phyloP scores from a whole-genome alignment of 2,888 invertebrate genomes.

The Phorcus lineatus region DNA sequence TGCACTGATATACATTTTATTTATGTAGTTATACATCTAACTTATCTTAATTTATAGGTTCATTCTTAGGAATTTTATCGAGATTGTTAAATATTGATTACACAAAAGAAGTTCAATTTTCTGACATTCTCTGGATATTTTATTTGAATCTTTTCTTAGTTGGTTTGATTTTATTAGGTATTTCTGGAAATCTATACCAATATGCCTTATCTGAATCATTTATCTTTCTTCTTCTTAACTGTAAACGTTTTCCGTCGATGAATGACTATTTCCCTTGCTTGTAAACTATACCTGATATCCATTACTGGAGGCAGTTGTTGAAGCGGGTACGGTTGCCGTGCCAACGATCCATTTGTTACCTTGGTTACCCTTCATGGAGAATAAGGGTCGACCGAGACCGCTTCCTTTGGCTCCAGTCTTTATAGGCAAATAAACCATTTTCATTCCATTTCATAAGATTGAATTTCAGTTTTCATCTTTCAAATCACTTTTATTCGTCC shows the following conservation, averaged over 20 bases:
- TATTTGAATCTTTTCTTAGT: neutral
- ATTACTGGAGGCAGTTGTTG: constrained; percentile 48
- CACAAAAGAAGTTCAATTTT: too few relatives aligned
- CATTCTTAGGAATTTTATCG: too few relatives aligned
- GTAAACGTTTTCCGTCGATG: too few relatives aligned
- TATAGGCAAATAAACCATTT: constrained; percentile 30
- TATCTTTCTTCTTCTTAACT: too few relatives aligned
- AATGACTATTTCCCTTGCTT: too few relatives aligned
- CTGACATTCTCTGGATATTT: too few relatives aligned
- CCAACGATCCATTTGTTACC: constrained; percentile 65
- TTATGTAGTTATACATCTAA: too few relatives aligned
- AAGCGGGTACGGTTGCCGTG: constrained; percentile 46
- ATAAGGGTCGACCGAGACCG: constrained; percentile 46
- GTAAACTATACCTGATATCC: constrained; percentile 28
- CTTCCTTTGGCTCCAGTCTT: constrained; percentile 24
- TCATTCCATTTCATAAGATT: neutral
- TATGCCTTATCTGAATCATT: too few relatives aligned
- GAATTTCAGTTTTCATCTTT: neutral
- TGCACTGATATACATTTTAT: too few relatives aligned
- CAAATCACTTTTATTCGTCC: neutral
- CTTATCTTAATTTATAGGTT: too few relatives aligned
- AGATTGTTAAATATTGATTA: too few relatives aligned
- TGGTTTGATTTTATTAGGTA: neutral
- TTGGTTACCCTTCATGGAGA: constrained; percentile 57
- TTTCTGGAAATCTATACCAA: too few relatives aligned